Conservation (phyloP, 2,113 vertebrate species). For the Candoia aspera region DNA sequence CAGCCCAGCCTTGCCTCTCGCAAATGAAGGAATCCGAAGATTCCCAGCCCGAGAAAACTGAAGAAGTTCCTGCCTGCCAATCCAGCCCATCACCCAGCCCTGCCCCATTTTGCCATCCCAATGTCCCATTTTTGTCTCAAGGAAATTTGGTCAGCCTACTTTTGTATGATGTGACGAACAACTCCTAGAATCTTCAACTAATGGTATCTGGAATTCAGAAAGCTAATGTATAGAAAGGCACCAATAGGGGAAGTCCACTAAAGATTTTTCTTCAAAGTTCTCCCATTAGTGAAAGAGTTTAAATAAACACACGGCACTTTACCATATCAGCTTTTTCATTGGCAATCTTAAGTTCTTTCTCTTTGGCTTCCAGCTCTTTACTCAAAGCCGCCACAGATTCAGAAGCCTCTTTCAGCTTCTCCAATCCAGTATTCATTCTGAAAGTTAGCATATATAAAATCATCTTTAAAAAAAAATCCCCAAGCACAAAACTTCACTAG, state of each 20-base stretch:
- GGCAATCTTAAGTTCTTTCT: constrained; percentile 90
- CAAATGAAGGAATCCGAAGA: no score
- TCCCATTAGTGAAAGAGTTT: neutral
- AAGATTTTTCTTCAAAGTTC: neutral
- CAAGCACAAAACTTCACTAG: neutral
- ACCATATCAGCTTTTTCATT: constrained; percentile 94
- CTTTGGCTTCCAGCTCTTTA: constrained; percentile 90
- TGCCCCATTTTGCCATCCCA: no score
- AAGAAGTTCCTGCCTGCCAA: no score
- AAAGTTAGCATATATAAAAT: constrained; percentile 44
- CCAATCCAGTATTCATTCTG: constrained; percentile 92
- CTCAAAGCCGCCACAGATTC: constrained; percentile 89
- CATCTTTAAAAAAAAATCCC: neutral
- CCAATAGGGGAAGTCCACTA: neutral
- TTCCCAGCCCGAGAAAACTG: no score
- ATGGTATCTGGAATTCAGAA: neutral
- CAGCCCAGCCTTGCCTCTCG: no score
- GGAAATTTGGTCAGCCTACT: no score
- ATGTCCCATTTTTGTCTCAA: no score
- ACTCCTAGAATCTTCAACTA: neutral
- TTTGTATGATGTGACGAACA: neutral
- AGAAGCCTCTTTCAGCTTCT: constrained; percentile 94
- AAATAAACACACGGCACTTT: neutral
- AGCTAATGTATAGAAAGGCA: neutral
- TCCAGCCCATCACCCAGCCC: no score